Percentiles rank a stretch among this genome's conserved stretches.
Evolutionary conservation across 2,888 invertebrate genomes (phyloP).

Genomic region (Cryptops parisi): DNA sequence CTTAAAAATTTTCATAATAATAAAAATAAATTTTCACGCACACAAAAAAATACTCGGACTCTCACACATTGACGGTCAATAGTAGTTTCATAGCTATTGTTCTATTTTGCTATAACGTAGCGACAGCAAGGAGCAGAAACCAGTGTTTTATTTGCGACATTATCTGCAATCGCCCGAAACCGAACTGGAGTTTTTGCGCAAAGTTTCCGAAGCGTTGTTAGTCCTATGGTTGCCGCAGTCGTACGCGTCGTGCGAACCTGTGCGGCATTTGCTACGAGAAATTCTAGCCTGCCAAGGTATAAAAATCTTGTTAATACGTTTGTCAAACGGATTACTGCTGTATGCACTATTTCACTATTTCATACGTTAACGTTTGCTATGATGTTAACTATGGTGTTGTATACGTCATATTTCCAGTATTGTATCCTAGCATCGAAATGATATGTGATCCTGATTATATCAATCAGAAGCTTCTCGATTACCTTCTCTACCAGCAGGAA

Average conservation of each 20-base stretch:
- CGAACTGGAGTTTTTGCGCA: conserved; percentile 65
- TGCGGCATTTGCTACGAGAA: conserved; percentile 66
- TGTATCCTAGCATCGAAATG: conserved; percentile 67
- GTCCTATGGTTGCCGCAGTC: conserved; percentile 65
- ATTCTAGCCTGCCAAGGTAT: conserved; percentile 69
- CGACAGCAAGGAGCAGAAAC: conserved; percentile 14
- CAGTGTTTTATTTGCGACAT: conserved; percentile 33
- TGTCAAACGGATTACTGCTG: background rate
- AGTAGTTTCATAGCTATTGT: conserved; percentile 33
- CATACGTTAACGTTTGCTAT: no score
- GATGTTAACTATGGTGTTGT: background rate
- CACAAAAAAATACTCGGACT: no score
- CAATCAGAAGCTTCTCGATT: conserved; percentile 69
- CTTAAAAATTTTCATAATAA: no score
- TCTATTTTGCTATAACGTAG: conserved; percentile 42
- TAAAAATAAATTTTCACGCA: no score
- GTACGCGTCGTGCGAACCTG: conserved; percentile 55
- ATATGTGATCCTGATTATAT: conserved; percentile 83
- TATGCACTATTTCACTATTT: no score
- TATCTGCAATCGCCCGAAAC: conserved; percentile 56
- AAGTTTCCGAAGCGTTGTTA: conserved; percentile 65
- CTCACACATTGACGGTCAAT: no score
- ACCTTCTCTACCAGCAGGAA: conserved; percentile 60
- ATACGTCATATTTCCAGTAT: conserved; percentile 39
- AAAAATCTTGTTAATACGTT: no score